Evolutionary conservation across 2,797 vertebrate genomes (phyloP).

Genomic region (Ambastaia sidthimunki): DNA sequence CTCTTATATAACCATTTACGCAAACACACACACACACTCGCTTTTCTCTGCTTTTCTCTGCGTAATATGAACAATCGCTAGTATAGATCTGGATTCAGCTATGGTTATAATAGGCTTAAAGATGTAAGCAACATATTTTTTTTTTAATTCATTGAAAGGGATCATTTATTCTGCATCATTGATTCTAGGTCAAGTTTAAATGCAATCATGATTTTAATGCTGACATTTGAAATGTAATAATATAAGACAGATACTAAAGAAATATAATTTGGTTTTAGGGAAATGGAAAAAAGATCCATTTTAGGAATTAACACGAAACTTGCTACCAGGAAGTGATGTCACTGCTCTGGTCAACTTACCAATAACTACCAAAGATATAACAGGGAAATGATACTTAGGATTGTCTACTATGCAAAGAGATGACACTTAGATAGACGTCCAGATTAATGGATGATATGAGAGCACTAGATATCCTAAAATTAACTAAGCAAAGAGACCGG

Average conservation of each 20-base stretch:
- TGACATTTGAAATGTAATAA: no score
- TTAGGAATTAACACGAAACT: background rate
- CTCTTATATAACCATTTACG: slow-evolving; percentile 10
- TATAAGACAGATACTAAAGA: no score
- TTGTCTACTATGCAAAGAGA: background rate
- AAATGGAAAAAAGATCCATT: no score
- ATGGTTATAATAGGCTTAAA: background rate
- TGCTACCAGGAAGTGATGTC: background rate
- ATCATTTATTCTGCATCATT: no score
- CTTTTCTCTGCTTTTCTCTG: background rate
- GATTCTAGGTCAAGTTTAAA: no score
- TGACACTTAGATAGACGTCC: background rate
- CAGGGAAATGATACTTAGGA: background rate
- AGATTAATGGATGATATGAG: background rate
- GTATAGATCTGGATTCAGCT: background rate
- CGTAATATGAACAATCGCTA: no score
- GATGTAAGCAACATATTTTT: no score
- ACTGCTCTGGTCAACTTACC: background rate
- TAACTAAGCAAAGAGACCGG: background rate
- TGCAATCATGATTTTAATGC: no score
- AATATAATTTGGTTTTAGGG: no score
- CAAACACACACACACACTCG: slow-evolving; percentile 23
- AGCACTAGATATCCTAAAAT: background rate
- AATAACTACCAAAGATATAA: background rate
- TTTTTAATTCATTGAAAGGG: no score